phyloP scores from a whole-genome alignment of 37 sponge, comb jelly and placozoan species.

The Agelas oroides region DNA sequence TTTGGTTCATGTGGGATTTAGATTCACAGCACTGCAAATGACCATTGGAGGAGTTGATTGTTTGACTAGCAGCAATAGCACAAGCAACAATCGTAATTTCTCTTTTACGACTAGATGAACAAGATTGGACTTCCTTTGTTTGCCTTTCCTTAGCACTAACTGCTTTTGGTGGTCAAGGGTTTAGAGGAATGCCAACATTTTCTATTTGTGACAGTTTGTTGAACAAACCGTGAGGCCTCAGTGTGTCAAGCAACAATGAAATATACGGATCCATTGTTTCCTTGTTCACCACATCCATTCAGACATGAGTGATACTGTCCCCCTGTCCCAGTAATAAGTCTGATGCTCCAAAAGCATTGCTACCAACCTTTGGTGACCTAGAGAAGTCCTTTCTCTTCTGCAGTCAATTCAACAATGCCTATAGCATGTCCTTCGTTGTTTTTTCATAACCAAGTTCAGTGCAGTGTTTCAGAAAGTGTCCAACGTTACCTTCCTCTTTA shows the following conservation, averaged over 20 bases:
- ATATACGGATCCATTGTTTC: slow-evolving; percentile 39
- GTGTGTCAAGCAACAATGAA: slow-evolving; percentile 18
- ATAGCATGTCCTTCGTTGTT: too few relatives aligned
- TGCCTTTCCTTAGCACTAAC: slow-evolving; percentile 31
- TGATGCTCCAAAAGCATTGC: too few relatives aligned
- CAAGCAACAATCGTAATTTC: slow-evolving; percentile 56
- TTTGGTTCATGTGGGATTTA: not conserved
- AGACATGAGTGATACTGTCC: slow-evolving; percentile 31
- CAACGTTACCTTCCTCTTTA: too few relatives aligned
- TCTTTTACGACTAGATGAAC: slow-evolving; percentile 39
- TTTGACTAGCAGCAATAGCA: too few relatives aligned
- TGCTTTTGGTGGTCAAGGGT: slow-evolving; percentile 30
- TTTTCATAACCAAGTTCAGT: too few relatives aligned
- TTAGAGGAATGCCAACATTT: slow-evolving; percentile 67
- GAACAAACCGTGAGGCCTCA: slow-evolving; percentile 40
- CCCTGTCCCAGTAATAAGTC: too few relatives aligned
- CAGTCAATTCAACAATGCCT: too few relatives aligned
- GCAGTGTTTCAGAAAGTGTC: too few relatives aligned
- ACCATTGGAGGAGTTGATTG: not conserved
- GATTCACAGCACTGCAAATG: slow-evolving; percentile 9
- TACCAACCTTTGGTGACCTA: too few relatives aligned
- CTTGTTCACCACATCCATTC: slow-evolving; percentile 43
- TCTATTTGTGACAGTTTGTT: slow-evolving; percentile 29
- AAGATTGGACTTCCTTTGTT: slow-evolving; percentile 20
- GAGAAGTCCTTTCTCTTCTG: too few relatives aligned